Base-by-base conservation (phyloP, 2,113 vertebrate species). In the Gasterosteus nipponicus region DNA sequence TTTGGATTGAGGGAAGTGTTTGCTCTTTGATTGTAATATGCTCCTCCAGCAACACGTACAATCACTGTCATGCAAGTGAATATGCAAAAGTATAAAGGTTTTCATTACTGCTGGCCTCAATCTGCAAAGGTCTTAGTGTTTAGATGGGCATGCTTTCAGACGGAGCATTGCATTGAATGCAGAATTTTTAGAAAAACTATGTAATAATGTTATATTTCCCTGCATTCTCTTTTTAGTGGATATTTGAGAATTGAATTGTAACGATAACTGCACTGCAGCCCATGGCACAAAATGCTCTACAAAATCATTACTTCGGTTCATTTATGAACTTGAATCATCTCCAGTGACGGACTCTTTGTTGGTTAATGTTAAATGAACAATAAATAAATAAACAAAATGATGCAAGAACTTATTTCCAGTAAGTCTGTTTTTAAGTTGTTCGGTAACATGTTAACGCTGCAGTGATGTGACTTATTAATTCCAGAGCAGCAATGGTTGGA, bases 401-500 rank as follows among this genome's bases (percentile, higher is more conserved):
- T 7, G 14, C 15, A 56, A 41, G 9, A 12, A 19, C 33, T 12
- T 15, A 41, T 29, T 73, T 67, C 54, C 26, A 31, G 33, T 26
- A 33, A 73, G 16, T 69, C 10, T 29, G 11, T 47, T 47, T 54
- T 26, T 26, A 26, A 26, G 22, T 26, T 26, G 22, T 1, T 26
- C 22, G 22, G 22, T 26, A 26, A 26, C 22, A 22, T 7, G 18
- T 63, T 46, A 0, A 58, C 22, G 46, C 62, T 46, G 33, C 53
- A 22, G 68, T 49, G 61, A 75, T 41, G 16, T 54, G 31, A 26
- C 60, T n/a, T n/a, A 15, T 63, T 26, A 31, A 15, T 26, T 67
- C 12, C 1, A 46, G 19, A 69, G 16, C 1, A 51, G 7, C 64
- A 78, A 71, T 82, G 73, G 18, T 73, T 69, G 60, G 66, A 78